phyloP scores from a whole-genome alignment of 2,113 vertebrate species.

The Paedocypris sp. region DNA sequence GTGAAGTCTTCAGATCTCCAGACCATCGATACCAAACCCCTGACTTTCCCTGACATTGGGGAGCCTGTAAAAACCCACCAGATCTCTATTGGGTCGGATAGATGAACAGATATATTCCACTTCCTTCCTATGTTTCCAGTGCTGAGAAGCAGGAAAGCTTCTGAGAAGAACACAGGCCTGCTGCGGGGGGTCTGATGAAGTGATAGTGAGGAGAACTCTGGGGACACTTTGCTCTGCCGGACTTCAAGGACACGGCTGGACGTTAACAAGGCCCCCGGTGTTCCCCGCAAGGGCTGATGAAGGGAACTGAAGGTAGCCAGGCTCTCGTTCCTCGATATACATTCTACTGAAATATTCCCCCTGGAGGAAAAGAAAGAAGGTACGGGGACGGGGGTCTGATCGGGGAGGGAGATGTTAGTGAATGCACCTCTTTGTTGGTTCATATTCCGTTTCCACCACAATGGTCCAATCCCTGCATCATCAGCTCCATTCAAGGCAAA shows the following conservation, averaged over 20 bases:
- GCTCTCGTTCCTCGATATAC: background rate
- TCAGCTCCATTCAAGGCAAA: constrained; percentile 69
- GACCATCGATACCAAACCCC: constrained; percentile 2
- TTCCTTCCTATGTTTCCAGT: constrained; percentile 3
- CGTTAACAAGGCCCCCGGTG: background rate
- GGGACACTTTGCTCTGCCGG: constrained; percentile 14
- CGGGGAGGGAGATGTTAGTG: constrained; percentile 38
- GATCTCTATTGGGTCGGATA: background rate
- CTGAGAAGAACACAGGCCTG: constrained; percentile 10
- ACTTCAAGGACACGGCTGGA: background rate
- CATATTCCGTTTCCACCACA: constrained; percentile 69
- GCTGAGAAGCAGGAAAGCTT: constrained; percentile 10
- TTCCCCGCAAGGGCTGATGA: background rate
- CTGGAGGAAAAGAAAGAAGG: background rate
- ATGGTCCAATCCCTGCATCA: constrained; percentile 63
- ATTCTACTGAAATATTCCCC: background rate
- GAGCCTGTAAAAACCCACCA: constrained; percentile 6
- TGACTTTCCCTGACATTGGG: constrained; percentile 1
- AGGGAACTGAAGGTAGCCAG: background rate
- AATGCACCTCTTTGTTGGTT: constrained; percentile 63
- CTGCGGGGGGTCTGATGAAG: constrained; percentile 20
- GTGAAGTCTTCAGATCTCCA: background rate
- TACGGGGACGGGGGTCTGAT: background rate
- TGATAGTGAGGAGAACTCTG: constrained; percentile 4
- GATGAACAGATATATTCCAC: background rate